Evolutionary conservation across 30 jellyfish, hydroid and myxozoan species (phyloP).

Genomic region (Aurelia aurita complex sp. Pacific): DNA sequence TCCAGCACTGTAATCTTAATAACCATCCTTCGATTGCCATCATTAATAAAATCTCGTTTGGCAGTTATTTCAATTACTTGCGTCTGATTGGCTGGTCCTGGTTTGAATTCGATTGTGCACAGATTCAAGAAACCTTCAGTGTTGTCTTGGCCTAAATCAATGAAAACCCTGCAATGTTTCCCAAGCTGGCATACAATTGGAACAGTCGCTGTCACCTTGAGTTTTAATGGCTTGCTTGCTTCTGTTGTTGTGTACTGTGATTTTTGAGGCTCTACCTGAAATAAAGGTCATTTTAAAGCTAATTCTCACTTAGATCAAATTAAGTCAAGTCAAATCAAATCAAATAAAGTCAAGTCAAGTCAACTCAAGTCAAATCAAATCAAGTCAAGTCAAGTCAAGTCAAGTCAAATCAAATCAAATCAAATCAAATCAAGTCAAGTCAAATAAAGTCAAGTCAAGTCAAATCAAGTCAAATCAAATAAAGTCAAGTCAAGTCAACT

Average conservation of each 20-base stretch:
- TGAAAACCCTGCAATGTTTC: constrained; percentile 1
- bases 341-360: too few species aligned
- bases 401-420: too few species aligned
- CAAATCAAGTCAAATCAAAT: too few species aligned
- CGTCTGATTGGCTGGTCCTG: constrained; percentile 41
- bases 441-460: too few species aligned
- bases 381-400: too few species aligned
- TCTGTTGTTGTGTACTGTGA: constrained; percentile 7
- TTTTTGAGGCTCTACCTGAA: constrained; percentile 16
- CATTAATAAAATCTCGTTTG: constrained; percentile 47
- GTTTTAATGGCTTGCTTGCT: constrained; percentile 29
- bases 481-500: too few species aligned
- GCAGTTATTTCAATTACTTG: constrained; percentile 47
- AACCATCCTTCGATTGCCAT: constrained; percentile 29
- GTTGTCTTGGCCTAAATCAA: constrained; percentile 12
- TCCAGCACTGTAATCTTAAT: constrained; percentile 1
- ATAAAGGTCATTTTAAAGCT: not conserved
- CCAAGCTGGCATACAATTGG: constrained; percentile 38
- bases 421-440: too few species aligned
- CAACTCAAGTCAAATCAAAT: too few species aligned
- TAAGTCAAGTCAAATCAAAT: too few species aligned
- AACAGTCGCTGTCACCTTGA: constrained; percentile 32
- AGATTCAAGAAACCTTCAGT: not conserved
- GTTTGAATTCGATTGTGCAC: constrained; percentile 40
- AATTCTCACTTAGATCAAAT: too few species aligned